A percentile compares a stretch with the other conserved stretches of the same genome.
Conservation (phyloP, 2,888 invertebrate species). For the Tenthredo scrophulariae region DNA sequence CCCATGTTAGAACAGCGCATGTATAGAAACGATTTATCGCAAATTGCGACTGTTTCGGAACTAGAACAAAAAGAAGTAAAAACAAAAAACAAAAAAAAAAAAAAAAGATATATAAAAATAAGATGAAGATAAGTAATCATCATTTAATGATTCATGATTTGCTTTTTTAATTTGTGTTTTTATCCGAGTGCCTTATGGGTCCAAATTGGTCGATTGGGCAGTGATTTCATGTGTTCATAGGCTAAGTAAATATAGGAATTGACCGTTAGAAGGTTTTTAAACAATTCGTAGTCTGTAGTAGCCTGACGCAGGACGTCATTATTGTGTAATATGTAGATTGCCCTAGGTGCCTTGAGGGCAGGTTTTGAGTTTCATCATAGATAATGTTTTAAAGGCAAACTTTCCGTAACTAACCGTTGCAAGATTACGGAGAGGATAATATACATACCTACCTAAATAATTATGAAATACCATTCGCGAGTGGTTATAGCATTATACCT, state of each 20-base stretch:
- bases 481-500: background rate
- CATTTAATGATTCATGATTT: conserved; percentile 17
- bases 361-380: conserved; percentile 43
- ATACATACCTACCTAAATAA: conserved; percentile 23
- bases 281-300: conserved; percentile 55
- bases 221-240: conserved; percentile 79
- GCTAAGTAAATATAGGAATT: conserved; percentile 69
- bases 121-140: conserved; percentile 33
- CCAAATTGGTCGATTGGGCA: conserved; percentile 77
- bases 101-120: background rate
- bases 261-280: conserved; percentile 57
- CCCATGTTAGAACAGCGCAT: conserved; percentile 58
- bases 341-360: conserved; percentile 72
- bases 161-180: conserved; percentile 43
- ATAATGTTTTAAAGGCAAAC: conserved; percentile 30
- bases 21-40: conserved; percentile 42
- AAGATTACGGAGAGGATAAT: conserved; percentile 2
- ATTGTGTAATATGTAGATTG: conserved; percentile 62
- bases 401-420: conserved; percentile 30
- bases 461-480: conserved; percentile 34
- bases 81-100: background rate
- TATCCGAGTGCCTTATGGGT: conserved; percentile 75
- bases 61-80: conserved; percentile 18
- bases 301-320: conserved; percentile 77
- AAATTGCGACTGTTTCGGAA: conserved; percentile 52